These are phyloP conservation scores for human DNA, from an alignment of 2,113 vertebrate genomes.

Conservation along the genomic window GRCh38 chr15:74928501-74929000, in stretches of 20 bases:
- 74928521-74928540: no score
- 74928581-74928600: no score
- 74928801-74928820: not conserved
- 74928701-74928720: constrained; percentile 7
- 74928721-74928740: not conserved
- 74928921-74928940: not conserved
- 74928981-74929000: not conserved
- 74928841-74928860: not conserved
- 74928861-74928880: not conserved
- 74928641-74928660: no score
- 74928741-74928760: not conserved
- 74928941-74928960: not conserved
- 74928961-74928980: not conserved
- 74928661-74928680: no score
- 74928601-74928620: no score
- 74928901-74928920: not conserved
- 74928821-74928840: not conserved
- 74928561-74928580: no score
- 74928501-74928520: no score
- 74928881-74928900: not conserved
- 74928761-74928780: not conserved
- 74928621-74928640: no score
- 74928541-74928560: no score
- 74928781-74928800: not conserved
- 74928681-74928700: not conserved